Conservation (phyloP, 2,888 invertebrate genomes). For the Busseola fusca region DNA sequence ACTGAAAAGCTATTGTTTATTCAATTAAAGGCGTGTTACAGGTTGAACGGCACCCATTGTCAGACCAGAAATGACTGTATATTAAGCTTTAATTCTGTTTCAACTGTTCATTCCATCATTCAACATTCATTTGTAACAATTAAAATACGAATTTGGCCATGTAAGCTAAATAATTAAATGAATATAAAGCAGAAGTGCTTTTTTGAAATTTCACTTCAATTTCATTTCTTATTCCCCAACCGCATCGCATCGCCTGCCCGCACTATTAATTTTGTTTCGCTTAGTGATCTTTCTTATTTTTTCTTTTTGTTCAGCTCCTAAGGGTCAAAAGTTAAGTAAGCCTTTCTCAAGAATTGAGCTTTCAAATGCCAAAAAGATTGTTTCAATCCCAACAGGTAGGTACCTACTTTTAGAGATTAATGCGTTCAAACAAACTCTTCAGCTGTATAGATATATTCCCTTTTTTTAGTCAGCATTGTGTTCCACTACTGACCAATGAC, state of each 20-base stretch:
- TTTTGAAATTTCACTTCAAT: too few species aligned
- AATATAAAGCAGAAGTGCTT: neutral
- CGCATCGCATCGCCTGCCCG: too few species aligned
- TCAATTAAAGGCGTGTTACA: slow-evolving; percentile 65
- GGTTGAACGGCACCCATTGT: slow-evolving; percentile 54
- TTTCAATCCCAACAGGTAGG: neutral
- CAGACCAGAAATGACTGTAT: slow-evolving; percentile 20
- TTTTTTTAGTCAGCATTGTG: too few species aligned
- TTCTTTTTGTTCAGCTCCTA: neutral
- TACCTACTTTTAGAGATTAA: neutral
- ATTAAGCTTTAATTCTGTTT: slow-evolving; percentile 8
- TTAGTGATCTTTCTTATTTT: neutral
- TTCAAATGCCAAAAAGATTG: neutral
- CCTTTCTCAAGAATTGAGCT: neutral
- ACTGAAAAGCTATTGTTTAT: slow-evolving; percentile 69
- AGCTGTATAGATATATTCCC: neutral
- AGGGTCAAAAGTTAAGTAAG: neutral
- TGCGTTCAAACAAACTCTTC: neutral
- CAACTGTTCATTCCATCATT: neutral
- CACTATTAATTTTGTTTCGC: neutral
- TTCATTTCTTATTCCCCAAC: too few species aligned
- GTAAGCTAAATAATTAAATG: neutral
- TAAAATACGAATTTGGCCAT: neutral
- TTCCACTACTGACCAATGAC: too few species aligned
- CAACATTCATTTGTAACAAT: neutral